A percentile compares a stretch with the other conserved stretches of the same genome.
Evolutionary conservation across 2,888 invertebrate species (phyloP).

Genomic region (Drosophila lacicola): DNA sequence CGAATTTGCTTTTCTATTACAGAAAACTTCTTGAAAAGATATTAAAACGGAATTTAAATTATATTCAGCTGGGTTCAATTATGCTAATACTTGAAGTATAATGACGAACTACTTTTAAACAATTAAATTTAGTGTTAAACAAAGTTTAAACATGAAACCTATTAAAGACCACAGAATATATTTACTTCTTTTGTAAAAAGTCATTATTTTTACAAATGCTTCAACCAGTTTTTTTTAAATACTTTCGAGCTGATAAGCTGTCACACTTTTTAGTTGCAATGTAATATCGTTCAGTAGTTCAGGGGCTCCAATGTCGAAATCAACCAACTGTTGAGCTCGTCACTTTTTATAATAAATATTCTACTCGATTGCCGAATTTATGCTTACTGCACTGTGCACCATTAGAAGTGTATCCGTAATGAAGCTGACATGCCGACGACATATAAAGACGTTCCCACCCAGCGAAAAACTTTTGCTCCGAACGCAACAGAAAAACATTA

Average conservation of each 20-base stretch:
- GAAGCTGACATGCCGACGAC: slow-evolving; percentile 8
- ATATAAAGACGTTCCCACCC: background rate
- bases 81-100: background rate
- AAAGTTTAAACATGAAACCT: too few relatives aligned
- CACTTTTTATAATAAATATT: background rate
- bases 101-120: background rate
- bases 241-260: background rate
- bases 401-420: background rate
- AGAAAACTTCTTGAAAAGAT: too few relatives aligned
- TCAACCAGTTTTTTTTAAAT: too few relatives aligned
- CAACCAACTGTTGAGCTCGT: background rate
- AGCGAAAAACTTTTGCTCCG: slow-evolving; percentile 13
- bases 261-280: background rate
- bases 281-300: background rate
- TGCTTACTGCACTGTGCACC: background rate
- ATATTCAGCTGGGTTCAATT: too few relatives aligned
- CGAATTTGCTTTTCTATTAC: background rate
- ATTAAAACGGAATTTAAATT: background rate
- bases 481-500: slow-evolving; percentile 27
- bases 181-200: too few relatives aligned
- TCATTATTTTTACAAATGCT: too few relatives aligned
- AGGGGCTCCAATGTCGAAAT: background rate
- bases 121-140: too few relatives aligned
- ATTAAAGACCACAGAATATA: too few relatives aligned
- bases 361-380: background rate